Conservation (phyloP, 1,140 invertebrate genomes). For the Drosophila rhopaloa region DNA sequence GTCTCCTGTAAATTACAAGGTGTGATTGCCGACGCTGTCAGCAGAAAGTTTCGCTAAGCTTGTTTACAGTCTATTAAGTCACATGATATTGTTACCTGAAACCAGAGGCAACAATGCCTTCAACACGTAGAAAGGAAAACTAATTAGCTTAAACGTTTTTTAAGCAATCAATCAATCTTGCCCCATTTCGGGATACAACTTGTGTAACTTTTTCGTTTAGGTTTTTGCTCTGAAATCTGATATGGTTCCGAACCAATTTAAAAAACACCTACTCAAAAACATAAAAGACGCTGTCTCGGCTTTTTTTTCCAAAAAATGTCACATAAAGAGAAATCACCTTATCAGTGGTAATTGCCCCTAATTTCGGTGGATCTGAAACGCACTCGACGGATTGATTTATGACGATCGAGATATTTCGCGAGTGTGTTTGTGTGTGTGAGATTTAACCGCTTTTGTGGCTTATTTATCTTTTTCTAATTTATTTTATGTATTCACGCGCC, state of each 20-base stretch:
- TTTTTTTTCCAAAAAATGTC: constrained; percentile 31
- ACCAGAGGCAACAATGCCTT: constrained; percentile 18
- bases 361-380: constrained; percentile 57
- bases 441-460: constrained; percentile 1
- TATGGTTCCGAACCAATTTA: constrained; percentile 8
- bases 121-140: constrained; percentile 26
- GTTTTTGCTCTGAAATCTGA: constrained; percentile 9
- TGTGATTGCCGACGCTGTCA: constrained; percentile 40
- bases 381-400: constrained; percentile 59
- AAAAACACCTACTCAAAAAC: constrained; percentile 10
- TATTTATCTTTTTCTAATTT: constrained; percentile 25
- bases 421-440: neutral
- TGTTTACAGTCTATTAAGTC: constrained; percentile 63
- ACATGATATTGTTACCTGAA: constrained; percentile 43
- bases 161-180: constrained; percentile 30
- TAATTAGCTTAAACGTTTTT: constrained; percentile 54
- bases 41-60: constrained; percentile 35
- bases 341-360: constrained; percentile 62
- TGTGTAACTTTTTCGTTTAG: constrained; percentile 12
- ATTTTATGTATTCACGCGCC: constrained; percentile 39
- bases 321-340: constrained; percentile 66
- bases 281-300: constrained; percentile 17
- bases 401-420: constrained; percentile 56
- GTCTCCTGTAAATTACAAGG: constrained; percentile 19
- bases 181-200: constrained; percentile 22